These are phyloP conservation scores for Chlorocebus sabaeus DNA, from an alignment of 2,113 vertebrate species.

Conservation along the genomic window DNA sequence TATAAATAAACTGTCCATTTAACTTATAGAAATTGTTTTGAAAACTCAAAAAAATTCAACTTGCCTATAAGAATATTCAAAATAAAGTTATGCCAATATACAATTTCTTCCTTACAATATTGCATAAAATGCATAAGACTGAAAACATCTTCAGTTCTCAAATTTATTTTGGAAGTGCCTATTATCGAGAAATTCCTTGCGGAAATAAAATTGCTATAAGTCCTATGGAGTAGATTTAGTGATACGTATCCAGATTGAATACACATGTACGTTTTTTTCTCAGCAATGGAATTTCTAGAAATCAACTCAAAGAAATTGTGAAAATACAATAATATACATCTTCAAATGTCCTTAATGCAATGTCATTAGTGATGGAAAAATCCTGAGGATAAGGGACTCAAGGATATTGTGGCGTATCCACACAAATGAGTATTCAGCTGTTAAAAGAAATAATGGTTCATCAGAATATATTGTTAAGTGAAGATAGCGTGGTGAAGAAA, in stretches of 20 bases:
- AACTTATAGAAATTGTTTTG: neutral
- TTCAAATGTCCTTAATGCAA: neutral
- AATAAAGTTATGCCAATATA: neutral
- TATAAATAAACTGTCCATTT: neutral
- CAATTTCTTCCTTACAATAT: neutral
- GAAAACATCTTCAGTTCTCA: neutral
- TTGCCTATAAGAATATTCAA: neutral
- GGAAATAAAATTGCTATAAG: neutral
- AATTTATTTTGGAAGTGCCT: neutral
- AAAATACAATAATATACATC: neutral
- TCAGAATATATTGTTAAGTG: neutral
- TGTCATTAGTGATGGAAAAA: neutral
- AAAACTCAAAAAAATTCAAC: neutral
- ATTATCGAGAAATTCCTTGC: neutral
- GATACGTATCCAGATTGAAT: neutral
- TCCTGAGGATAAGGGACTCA: neutral
- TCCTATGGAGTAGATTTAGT: neutral
- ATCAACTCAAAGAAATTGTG: neutral
- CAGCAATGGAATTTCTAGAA: neutral
- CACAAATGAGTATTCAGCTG: neutral
- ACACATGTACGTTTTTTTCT: neutral
- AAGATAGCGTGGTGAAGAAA: neutral
- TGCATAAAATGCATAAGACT: neutral
- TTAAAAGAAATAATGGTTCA: neutral
- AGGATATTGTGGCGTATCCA: neutral